Evolutionary conservation across 2,888 invertebrate species (phyloP).

Genomic region (Teleiodes luculella): DNA sequence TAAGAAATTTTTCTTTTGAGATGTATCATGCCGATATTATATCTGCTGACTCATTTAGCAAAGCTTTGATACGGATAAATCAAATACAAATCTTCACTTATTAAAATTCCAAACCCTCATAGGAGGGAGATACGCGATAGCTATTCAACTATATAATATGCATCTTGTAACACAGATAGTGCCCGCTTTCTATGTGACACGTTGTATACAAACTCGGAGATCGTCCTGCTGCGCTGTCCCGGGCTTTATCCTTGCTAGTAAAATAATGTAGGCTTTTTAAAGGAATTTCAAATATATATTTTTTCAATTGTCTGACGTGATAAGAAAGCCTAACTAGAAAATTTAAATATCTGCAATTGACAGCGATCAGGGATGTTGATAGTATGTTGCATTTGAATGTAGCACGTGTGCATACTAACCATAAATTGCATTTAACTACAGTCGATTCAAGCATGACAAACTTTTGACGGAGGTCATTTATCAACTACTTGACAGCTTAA

Average conservation of each 20-base stretch:
- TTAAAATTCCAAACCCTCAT: too few species aligned
- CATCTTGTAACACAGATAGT: too few species aligned
- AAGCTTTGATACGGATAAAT: too few species aligned
- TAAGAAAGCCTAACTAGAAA: not conserved
- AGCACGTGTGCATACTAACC: not conserved
- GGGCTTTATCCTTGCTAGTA: not conserved
- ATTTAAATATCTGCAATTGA: slow-evolving; percentile 1
- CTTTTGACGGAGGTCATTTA: slow-evolving; percentile 13
- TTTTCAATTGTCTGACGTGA: not conserved
- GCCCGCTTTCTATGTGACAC: too few species aligned
- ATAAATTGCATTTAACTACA: slow-evolving; percentile 6
- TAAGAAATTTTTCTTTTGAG: not conserved
- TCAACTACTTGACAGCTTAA: slow-evolving; percentile 2
- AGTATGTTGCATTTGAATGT: not conserved
- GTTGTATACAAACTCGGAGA: too few species aligned
- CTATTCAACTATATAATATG: too few species aligned
- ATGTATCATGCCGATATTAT: slow-evolving; percentile 5
- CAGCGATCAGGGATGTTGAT: slow-evolving; percentile 1
- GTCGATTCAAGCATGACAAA: slow-evolving; percentile 4
- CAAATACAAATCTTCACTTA: too few species aligned
- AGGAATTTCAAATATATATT: not conserved
- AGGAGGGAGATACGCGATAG: too few species aligned
- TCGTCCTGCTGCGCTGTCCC: too few species aligned
- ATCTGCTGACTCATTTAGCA: not conserved
- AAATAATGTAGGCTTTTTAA: too few species aligned